These are phyloP conservation scores for Nomada fucata DNA, from an alignment of 2,888 invertebrate genomes.

Conservation along the genomic window DNA sequence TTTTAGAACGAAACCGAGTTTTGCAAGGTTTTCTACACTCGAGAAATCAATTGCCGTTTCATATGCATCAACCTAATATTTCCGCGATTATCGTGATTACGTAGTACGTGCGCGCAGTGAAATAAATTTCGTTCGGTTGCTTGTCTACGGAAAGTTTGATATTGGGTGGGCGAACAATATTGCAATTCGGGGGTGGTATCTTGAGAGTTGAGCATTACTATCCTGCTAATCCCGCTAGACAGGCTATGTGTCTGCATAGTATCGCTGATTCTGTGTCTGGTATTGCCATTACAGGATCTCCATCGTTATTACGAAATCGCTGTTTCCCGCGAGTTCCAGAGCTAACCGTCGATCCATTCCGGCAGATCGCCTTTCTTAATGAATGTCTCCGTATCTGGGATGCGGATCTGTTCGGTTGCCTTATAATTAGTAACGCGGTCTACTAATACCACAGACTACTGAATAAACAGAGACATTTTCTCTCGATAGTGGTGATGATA, in stretches of 20 bases:
- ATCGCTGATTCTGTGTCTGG: conserved; percentile 30
- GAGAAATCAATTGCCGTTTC: too few species aligned
- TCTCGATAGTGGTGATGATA: neutral
- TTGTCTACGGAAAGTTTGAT: neutral
- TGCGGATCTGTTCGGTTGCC: neutral
- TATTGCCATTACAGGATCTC: conserved; percentile 19
- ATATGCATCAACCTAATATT: too few species aligned
- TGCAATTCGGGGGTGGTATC: neutral
- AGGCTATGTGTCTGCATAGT: conserved; percentile 7
- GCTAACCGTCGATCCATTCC: conserved; percentile 29
- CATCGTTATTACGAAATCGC: conserved; percentile 40
- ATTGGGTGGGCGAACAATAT: neutral
- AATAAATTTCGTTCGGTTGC: too few species aligned
- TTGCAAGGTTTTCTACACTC: too few species aligned
- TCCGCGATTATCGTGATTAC: too few species aligned
- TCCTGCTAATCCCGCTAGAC: conserved; percentile 23
- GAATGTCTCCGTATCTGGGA: conserved; percentile 10
- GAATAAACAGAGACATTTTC: neutral
- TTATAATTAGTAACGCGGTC: neutral
- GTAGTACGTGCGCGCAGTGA: too few species aligned
- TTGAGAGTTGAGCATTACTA: neutral
- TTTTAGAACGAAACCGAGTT: too few species aligned
- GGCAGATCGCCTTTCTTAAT: conserved; percentile 27
- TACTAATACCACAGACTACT: neutral
- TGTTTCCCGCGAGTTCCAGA: conserved; percentile 22